These are phyloP conservation scores for Tolmerus cingulatus DNA, from an alignment of 2,888 invertebrate genomes.

Conservation along the genomic window DNA sequence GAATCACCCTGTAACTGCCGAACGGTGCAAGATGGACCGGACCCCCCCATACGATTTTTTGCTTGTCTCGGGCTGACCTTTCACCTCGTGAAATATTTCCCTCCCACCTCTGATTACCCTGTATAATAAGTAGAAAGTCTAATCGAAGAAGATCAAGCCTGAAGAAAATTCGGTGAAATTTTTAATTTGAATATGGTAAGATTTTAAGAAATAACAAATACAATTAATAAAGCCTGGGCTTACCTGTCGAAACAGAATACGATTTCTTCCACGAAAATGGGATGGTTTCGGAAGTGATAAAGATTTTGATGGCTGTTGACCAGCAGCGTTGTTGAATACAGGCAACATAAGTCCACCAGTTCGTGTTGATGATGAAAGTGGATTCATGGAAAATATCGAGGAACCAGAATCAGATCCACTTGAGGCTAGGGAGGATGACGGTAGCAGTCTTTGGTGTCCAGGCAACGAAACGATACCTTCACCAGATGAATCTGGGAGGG, in stretches of 20 bases:
- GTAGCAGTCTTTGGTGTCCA: conserved; percentile 46
- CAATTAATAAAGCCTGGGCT: conserved; percentile 26
- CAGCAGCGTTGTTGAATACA: background rate
- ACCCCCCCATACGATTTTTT: no score
- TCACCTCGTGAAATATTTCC: no score
- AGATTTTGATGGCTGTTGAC: background rate
- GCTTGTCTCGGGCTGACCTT: no score
- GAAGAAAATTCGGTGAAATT: no score
- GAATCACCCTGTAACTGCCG: no score
- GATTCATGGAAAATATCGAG: conserved; percentile 49
- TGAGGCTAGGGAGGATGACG: conserved; percentile 32
- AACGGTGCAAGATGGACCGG: no score
- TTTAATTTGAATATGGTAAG: no score
- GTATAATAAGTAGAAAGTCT: no score
- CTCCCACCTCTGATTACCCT: no score
- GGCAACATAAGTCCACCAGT: conserved; percentile 47
- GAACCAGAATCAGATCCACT: background rate
- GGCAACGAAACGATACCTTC: conserved; percentile 16
- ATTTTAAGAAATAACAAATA: no score
- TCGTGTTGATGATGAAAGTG: conserved; percentile 45
- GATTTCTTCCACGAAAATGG: conserved; percentile 60
- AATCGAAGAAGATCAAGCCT: no score
- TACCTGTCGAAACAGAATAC: conserved; percentile 58
- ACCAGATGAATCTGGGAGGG: conserved; percentile 49
- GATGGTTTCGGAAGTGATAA: conserved; percentile 55